These are phyloP conservation scores for Troides aeacus DNA, from an alignment of 2,888 invertebrate genomes.

Conservation along the genomic window DNA sequence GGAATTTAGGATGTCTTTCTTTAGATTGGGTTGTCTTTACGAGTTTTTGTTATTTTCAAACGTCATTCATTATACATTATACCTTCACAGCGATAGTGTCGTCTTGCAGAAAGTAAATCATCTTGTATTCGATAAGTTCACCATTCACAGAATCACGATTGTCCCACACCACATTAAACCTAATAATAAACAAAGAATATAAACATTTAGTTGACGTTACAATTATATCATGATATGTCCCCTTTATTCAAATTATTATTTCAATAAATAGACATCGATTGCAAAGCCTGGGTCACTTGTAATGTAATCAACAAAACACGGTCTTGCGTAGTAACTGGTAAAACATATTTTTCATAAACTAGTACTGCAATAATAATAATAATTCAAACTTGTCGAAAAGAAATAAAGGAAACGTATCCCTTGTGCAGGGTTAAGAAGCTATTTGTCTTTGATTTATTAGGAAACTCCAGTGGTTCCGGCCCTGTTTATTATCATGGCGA, in stretches of 20 bases:
- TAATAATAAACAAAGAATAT: slow-evolving; percentile 40
- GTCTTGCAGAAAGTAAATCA: slow-evolving; percentile 90
- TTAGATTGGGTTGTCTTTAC: no score
- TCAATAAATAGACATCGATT: no score
- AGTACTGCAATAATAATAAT: background rate
- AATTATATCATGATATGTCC: no score
- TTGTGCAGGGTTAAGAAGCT: slow-evolving; percentile 31
- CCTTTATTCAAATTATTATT: no score
- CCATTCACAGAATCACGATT: slow-evolving; percentile 80
- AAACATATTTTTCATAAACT: no score
- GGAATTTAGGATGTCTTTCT: no score
- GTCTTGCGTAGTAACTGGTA: no score
- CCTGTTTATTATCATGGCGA: slow-evolving; percentile 46
- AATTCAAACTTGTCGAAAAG: slow-evolving; percentile 31
- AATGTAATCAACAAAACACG: no score
- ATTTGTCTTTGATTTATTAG: slow-evolving; percentile 47
- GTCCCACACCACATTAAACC: slow-evolving; percentile 85
- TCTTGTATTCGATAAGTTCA: slow-evolving; percentile 82
- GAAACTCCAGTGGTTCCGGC: slow-evolving; percentile 36
- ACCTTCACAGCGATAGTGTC: slow-evolving; percentile 88
- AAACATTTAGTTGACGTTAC: no score
- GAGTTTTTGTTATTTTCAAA: no score
- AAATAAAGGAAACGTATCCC: slow-evolving; percentile 39
- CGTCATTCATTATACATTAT: slow-evolving; percentile 10
- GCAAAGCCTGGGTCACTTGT: no score